phyloP scores from a whole-genome alignment of 2,113 vertebrate genomes.

The Hemicordylus capensis region DNA sequence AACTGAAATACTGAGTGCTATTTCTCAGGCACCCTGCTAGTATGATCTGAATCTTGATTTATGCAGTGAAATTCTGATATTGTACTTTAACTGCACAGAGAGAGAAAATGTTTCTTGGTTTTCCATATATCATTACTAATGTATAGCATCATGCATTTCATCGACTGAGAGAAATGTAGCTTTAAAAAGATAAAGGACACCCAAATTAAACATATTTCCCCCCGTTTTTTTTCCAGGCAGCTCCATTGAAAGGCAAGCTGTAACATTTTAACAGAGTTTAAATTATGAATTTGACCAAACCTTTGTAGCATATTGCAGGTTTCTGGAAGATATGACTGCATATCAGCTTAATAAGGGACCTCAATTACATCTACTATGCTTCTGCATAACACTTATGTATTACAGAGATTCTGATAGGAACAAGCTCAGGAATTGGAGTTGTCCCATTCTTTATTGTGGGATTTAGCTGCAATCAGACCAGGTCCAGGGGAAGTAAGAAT shows the following conservation, averaged over 20 bases:
- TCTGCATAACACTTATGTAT: not conserved
- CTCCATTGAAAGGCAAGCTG: rapidly evolving
- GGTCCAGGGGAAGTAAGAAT: not conserved
- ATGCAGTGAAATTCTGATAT: not conserved
- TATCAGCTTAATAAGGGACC: not conserved
- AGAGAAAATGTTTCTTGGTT: conserved; percentile 11
- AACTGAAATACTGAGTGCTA: not conserved
- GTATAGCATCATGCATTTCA: not conserved
- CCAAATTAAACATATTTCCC: rapidly evolving
- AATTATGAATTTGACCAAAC: not conserved
- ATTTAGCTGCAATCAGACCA: not conserved
- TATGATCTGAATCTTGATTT: conserved; percentile 36
- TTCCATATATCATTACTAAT: not conserved
- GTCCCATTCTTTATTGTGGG: not conserved
- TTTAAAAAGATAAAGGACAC: not conserved
- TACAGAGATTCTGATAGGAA: no score
- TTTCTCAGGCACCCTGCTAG: conserved; percentile 21
- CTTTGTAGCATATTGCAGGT: not conserved
- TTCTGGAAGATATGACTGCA: not conserved
- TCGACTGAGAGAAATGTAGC: not conserved
- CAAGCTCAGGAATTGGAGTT: no score
- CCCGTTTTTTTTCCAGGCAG: not conserved
- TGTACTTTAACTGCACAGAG: not conserved
- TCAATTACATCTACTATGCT: not conserved
- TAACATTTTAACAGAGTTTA: not conserved